These are phyloP conservation scores for Xiphorhynchus elegans DNA, from an alignment of 2,113 vertebrate species.

Conservation along the genomic window DNA sequence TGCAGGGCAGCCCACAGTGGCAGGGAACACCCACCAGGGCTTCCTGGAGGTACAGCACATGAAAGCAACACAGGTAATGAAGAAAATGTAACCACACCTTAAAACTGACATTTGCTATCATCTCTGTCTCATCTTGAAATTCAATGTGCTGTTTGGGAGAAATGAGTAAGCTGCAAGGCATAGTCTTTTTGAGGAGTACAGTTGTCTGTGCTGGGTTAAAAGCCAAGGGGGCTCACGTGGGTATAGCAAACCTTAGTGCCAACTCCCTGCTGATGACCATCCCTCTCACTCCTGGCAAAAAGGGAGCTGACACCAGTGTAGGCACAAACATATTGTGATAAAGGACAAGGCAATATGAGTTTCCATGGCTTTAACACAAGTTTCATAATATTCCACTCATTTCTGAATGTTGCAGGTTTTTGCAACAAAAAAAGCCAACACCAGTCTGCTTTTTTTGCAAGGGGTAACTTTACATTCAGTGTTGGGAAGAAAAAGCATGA, in stretches of 20 bases:
- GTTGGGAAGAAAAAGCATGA: background rate
- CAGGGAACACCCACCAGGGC: background rate
- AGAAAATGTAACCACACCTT: background rate
- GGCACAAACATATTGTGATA: accelerated
- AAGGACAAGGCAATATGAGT: background rate
- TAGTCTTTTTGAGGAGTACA: background rate
- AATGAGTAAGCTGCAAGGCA: background rate
- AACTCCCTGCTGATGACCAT: background rate
- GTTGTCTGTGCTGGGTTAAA: background rate
- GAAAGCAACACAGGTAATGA: background rate
- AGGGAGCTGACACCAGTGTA: background rate
- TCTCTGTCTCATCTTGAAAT: background rate
- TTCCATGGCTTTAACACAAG: background rate
- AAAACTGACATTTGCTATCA: background rate
- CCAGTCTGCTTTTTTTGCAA: background rate
- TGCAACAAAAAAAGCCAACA: background rate
- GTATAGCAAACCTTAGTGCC: background rate
- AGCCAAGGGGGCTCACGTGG: accelerated
- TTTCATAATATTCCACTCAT: background rate
- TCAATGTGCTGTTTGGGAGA: background rate
- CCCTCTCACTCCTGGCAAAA: background rate
- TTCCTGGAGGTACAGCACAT: background rate
- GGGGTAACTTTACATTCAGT: background rate
- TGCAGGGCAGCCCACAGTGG: background rate
- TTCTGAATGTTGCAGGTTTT: background rate